These are phyloP conservation scores for Miltochrista miniata DNA, from an alignment of 2,888 invertebrate genomes.

Conservation along the genomic window DNA sequence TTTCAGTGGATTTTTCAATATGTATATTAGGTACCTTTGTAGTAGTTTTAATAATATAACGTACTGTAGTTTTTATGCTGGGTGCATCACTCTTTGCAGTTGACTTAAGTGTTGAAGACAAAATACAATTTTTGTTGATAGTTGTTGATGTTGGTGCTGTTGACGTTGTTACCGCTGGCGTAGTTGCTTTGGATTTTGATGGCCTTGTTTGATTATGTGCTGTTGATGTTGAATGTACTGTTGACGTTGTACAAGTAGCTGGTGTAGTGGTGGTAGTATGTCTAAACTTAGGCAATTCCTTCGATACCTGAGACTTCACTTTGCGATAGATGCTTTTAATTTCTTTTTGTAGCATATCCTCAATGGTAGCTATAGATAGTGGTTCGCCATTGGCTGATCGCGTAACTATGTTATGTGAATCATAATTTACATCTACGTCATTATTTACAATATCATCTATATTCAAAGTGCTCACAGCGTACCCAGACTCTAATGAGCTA, in stretches of 20 bases:
- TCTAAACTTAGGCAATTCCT: not conserved
- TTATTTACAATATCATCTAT: not conserved
- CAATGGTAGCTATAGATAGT: slow-evolving; percentile 43
- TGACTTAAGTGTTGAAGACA: not conserved
- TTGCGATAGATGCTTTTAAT: slow-evolving; percentile 49
- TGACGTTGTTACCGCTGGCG: not conserved
- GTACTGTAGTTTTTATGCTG: not conserved
- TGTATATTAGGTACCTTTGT: not conserved
- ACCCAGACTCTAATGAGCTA: not conserved
- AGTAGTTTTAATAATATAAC: not conserved
- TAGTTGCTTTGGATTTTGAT: not conserved
- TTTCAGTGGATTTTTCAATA: not conserved
- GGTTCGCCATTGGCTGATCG: slow-evolving; percentile 46
- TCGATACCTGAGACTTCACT: slow-evolving; percentile 49
- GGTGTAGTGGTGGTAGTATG: not conserved
- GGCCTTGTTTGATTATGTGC: not conserved
- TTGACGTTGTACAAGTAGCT: not conserved
- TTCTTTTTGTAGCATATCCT: slow-evolving; percentile 47
- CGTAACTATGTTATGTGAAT: slow-evolving; percentile 25
- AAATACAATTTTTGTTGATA: not conserved
- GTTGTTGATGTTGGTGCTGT: not conserved
- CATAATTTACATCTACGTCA: slow-evolving; percentile 2
- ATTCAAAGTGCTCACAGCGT: not conserved
- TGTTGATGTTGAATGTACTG: not conserved
- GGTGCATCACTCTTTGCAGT: not conserved